Evolutionary conservation across 2,797 vertebrate genomes (phyloP), one percentile per base, ranked within the genome.

Genomic region (Poecilia velifera): DNA sequence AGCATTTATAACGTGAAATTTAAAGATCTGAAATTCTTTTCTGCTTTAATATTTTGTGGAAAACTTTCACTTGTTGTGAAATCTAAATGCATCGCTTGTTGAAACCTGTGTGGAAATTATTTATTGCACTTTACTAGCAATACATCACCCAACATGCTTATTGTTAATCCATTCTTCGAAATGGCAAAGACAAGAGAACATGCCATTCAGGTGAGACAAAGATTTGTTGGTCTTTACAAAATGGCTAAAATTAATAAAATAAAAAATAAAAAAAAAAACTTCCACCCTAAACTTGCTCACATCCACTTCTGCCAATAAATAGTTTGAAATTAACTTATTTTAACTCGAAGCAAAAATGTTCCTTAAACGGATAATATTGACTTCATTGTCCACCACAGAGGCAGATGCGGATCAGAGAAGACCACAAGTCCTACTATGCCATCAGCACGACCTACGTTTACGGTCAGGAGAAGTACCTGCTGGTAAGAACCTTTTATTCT

Each of bases 391-490:
- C 3, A 86, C 93, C 92, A 84, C 96, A 99, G 98, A 95, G 92
- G 80, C 98, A 98, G 90, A 96, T 93, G 91, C 96, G 91, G 83
- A 97, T 99, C 80, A 96, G 95, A 85, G 97, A 97, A 87, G 98
- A 98, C 82, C 98, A 98, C 94, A 98, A 97, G 88, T 99, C 98
- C 22, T 96, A 96, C 87, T 99, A 99, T 47, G 97, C 98, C 72
- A 98, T 99, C 92, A 99, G 97, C 87, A 98, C 98, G 4, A 97
- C 98, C 76, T 99, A 99, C 74, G 98, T 99, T 1, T 99, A 99
- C 3, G 98, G 98, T 77, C 98, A 99, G 93, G 98, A 99, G 92
- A 99, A 99, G 88, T 99, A 99, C 87, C 95, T 99, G 86, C 94
- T 99, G 96, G 98, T 99, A 95, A 97, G 97, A 87, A 59, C 74